Evolutionary conservation across 1,140 invertebrate genomes (phyloP).

Genomic region (Drosophila ambigua): DNA sequence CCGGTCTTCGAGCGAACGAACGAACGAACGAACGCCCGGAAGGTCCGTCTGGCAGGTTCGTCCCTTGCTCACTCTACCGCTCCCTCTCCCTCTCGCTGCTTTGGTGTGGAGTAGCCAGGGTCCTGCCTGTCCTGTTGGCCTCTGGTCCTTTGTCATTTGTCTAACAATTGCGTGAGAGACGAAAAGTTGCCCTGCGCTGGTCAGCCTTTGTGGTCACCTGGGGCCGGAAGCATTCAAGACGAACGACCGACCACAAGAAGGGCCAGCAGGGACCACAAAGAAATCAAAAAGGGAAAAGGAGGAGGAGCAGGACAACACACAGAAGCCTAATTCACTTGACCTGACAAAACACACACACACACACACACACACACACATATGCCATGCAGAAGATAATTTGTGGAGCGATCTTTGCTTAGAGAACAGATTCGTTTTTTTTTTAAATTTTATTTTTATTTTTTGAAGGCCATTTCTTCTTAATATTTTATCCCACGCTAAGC

Average conservation of each 20-base stretch:
- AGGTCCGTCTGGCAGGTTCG: conserved; percentile 53
- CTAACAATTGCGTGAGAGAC: conserved; percentile 60
- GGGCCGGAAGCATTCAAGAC: conserved; percentile 49
- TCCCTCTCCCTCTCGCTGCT: no score
- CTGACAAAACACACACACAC: conserved; percentile 48
- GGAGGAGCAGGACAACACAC: conserved; percentile 7
- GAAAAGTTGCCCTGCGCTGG: conserved; percentile 34
- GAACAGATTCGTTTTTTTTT: conserved; percentile 4
- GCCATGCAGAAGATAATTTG: conserved; percentile 1
- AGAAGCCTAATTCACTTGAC: conserved; percentile 58
- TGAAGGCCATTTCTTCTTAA: conserved; percentile 48
- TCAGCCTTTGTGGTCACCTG: conserved; percentile 60
- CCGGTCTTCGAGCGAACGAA: conserved; percentile 14
- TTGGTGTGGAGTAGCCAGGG: no score
- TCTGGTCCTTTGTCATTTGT: conserved; percentile 37
- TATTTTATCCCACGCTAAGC: conserved; percentile 75
- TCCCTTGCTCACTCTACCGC: neutral
- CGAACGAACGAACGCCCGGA: conserved; percentile 40
- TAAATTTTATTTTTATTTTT: neutral
- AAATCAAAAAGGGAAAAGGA: neutral
- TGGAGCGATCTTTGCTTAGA: conserved; percentile 44
- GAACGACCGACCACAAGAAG: conserved; percentile 22
- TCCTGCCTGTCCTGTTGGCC: conserved; percentile 9
- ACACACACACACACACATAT: conserved; percentile 13
- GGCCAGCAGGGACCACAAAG: conserved; percentile 7